Percentiles rank a stretch among this genome's conserved stretches.
phyloP scores from a whole-genome alignment of 2,797 vertebrate genomes.

The Fringilla coelebs region DNA sequence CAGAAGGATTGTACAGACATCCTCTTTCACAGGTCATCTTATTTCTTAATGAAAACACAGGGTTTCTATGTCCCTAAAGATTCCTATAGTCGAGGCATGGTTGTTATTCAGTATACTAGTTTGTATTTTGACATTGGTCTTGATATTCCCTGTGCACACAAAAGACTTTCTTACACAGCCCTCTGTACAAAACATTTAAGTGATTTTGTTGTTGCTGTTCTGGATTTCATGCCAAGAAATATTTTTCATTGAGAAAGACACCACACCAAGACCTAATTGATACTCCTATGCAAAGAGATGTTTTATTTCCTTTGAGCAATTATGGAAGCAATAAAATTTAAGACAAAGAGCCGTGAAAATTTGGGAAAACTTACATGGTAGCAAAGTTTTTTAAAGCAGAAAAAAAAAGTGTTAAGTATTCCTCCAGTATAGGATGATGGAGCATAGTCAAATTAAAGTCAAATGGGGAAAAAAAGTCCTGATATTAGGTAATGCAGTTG shows the following conservation, averaged over 20 bases:
- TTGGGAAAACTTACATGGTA: neutral
- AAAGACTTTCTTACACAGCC: neutral
- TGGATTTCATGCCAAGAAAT: neutral
- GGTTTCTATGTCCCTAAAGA: neutral
- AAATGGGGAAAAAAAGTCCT: neutral
- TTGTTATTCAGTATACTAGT: neutral
- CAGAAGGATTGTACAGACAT: neutral
- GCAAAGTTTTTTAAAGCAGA: neutral
- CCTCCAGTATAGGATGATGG: neutral
- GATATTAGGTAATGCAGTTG: neutral
- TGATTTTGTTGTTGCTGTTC: neutral
- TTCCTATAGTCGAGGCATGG: neutral
- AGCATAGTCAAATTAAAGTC: neutral
- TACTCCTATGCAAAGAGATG: neutral
- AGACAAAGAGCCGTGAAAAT: neutral
- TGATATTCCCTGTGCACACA: neutral
- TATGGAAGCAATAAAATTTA: neutral
- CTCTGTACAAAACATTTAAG: neutral
- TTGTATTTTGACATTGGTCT: neutral
- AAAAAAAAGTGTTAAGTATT: neutral
- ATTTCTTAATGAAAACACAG: neutral
- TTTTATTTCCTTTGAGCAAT: neutral
- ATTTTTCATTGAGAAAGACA: neutral
- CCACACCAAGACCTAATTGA: neutral
- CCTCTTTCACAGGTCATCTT: neutral